Percentiles rank a stretch among this genome's conserved stretches.
phyloP scores from a whole-genome alignment of 1,140 invertebrate genomes.

The Prorops nasuta region DNA sequence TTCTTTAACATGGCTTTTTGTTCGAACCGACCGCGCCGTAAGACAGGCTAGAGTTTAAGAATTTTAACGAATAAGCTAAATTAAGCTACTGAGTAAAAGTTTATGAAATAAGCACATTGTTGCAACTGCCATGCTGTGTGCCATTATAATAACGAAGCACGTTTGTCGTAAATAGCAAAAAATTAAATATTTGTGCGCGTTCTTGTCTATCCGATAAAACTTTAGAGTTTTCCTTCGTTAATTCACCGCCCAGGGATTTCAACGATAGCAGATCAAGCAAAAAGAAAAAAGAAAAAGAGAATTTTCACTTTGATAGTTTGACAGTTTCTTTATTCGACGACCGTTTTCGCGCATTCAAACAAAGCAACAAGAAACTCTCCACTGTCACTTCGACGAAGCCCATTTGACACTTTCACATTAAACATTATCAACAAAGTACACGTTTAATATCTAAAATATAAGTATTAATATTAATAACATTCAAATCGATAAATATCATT shows the following conservation, averaged over 20 bases:
- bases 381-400: no score
- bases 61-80: slow-evolving; percentile 23
- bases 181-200: slow-evolving; percentile 16
- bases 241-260: background rate
- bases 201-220: slow-evolving; percentile 19
- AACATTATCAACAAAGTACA: background rate
- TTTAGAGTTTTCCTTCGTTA: background rate
- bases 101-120: slow-evolving; percentile 47
- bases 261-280: background rate
- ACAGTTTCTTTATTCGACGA: no score
- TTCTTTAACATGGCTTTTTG: no score
- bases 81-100: no score
- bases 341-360: background rate
- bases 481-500: background rate
- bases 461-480: background rate
- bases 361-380: no score
- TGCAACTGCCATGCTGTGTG: slow-evolving; percentile 58
- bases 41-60: background rate
- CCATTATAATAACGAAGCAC: slow-evolving; percentile 53
- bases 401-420: no score
- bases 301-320: no score
- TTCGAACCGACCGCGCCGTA: no score
- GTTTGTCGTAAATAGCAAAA: slow-evolving; percentile 41
- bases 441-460: background rate
- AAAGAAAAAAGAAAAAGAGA: background rate